Evolutionary conservation across 2,888 invertebrate genomes (phyloP).

Genomic region (Argyresthia albistria): DNA sequence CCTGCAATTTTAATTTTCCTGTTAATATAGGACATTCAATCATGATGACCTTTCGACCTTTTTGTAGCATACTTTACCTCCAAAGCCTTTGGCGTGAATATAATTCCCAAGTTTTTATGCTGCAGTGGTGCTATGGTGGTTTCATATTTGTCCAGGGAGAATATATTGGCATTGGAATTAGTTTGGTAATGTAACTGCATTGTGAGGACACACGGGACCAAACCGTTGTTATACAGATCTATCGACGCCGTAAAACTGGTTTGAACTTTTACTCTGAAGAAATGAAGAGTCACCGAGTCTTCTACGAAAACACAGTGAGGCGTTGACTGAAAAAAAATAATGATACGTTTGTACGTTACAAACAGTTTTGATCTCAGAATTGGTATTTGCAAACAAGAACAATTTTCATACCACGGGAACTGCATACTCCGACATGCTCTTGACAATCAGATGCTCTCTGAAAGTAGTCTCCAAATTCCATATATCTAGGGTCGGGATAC

Average conservation of each 20-base stretch:
- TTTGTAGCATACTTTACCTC: constrained; percentile 23
- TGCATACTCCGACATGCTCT: constrained; percentile 61
- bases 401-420: constrained; percentile 42
- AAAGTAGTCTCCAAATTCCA: constrained; percentile 72
- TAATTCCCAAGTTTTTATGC: constrained; percentile 49
- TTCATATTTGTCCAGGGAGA: constrained; percentile 52
- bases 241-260: constrained; percentile 36
- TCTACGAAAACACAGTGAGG: constrained; percentile 60
- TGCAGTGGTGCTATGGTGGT: constrained; percentile 53
- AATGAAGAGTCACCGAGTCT: constrained; percentile 53
- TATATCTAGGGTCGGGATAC: constrained; percentile 71
- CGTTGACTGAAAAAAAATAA: constrained; percentile 35
- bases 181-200: constrained; percentile 50
- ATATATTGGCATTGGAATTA: constrained; percentile 39
- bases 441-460: constrained; percentile 71
- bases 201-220: constrained; percentile 47
- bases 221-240: constrained; percentile 56
- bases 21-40: no score
- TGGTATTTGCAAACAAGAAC: not conserved
- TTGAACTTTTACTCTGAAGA: constrained; percentile 51
- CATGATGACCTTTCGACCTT: no score
- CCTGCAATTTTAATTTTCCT: constrained; percentile 25
- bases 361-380: not conserved
- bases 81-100: constrained; percentile 50
- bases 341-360: not conserved